These are phyloP conservation scores for Procapra przewalskii DNA, from an alignment of 2,113 vertebrate species.

Conservation along the genomic window DNA sequence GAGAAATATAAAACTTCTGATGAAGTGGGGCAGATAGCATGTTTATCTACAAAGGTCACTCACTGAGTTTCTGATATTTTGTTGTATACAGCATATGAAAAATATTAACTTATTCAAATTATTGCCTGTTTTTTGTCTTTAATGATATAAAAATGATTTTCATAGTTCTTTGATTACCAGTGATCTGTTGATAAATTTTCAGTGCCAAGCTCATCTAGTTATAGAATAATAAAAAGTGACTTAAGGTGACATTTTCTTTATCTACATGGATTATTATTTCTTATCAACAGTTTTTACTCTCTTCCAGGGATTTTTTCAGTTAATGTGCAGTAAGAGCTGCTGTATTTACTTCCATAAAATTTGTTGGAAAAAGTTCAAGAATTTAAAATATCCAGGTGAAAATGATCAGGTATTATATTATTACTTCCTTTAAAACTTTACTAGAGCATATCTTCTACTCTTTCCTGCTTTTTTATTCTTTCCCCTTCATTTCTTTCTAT, in stretches of 20 bases:
- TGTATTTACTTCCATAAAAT: conserved; percentile 74
- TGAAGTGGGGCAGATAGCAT: neutral
- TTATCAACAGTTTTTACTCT: conserved; percentile 24
- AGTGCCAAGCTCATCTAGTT: neutral
- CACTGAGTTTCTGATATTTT: neutral
- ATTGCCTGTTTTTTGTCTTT: neutral
- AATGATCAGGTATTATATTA: conserved; percentile 66
- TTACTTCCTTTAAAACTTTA: conserved; percentile 1
- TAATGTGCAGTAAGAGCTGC: conserved; percentile 72
- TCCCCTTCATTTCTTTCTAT: neutral
- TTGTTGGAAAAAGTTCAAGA: conserved; percentile 75
- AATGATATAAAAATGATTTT: neutral
- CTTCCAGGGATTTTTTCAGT: conserved; percentile 70
- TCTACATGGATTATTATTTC: neutral
- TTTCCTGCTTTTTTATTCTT: neutral
- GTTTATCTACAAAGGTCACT: neutral
- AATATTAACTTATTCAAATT: neutral
- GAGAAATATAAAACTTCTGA: neutral
- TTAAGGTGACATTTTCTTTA: neutral
- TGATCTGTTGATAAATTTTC: neutral
- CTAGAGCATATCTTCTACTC: neutral
- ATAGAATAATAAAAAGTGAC: neutral
- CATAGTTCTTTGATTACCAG: neutral
- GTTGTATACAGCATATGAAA: neutral
- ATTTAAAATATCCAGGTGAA: conserved; percentile 71